Base-by-base conservation (phyloP, 1,140 invertebrate genomes). In the Neodiprion fabricii region DNA sequence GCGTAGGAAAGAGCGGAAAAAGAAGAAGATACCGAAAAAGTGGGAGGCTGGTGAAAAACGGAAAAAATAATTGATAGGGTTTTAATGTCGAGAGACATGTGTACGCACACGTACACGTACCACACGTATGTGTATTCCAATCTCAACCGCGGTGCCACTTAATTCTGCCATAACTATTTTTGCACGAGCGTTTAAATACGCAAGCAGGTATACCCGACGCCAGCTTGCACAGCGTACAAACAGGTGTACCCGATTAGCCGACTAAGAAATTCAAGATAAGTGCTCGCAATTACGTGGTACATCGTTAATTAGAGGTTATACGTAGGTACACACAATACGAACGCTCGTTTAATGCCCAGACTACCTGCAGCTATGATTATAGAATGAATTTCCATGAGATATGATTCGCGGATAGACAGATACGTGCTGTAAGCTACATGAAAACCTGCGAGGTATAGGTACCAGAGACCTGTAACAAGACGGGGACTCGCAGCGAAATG, bases 251-350 rank as follows among this genome's bases (percentile, higher is more conserved):
- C n/a, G 11, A 17, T 17, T 61, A 14, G 11, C 11, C n/a, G 53
- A 14, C n/a, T 12, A 61, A 61, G 53, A 61, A 61, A 61, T 61
- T 61, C n/a, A 5, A 61, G 53, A 61, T 61, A 61, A 61, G 53
- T 61, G n/a, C 53, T 61, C 53, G 53, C 53, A 12, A 61, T 61
- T 61, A 61, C n/a, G 53, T 61, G 53, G 5, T 61, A 61, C 11
- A 61, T 61, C 53, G 53, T 61, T 61, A 61, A 61, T 61, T 61
- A 61, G 53, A 17, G n/a, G 53, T 12, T 61, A 61, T 61, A 61
- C n/a, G 11, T 61, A 61, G 53, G n/a, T 61, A 61, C 8, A 61
- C 53, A 17, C n/a, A 61, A 12, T 61, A 61, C 53, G 53, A 61
- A 8, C 28, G 28, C 28, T 40, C 28, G 28, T 40, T 40, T 40